Base-by-base conservation (phyloP, 1,140 invertebrate genomes). In the Cheumatopsyche charites region DNA sequence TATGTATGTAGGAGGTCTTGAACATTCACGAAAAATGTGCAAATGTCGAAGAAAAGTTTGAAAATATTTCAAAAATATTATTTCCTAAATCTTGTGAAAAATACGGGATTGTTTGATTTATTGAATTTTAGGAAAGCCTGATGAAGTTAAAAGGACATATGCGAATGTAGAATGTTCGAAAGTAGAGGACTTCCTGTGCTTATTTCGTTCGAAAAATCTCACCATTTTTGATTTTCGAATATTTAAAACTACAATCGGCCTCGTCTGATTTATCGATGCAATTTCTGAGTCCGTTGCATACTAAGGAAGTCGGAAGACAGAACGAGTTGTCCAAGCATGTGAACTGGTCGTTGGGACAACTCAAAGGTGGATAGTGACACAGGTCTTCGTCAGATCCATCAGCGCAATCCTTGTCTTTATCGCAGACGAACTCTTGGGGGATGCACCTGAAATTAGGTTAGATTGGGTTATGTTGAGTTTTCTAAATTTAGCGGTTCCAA, bases 401-500 rank as follows among this genome's bases (percentile, higher is more conserved):
- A 0, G 81, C 77, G 69, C 91, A 92, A 72, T 93, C 90, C 0
- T 81, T 78, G 36, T 91, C 88, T 0, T 88, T 88, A 80, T 94
- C 92, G 81, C 92, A 94, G 0, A 90, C 82, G 88, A 88, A 91
- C 0, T 82, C 78, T 41, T 81, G 80, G 0, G 90, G 87, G 58
- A 96, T 91, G 78, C 94, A 97, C 7, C 90, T 80, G 0, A 82
- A 82, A 0, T 86, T n/a, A n/a, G n/a, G n/a, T n/a, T n/a, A n/a
- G n/a, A n/a, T n/a, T n/a, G n/a, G n/a, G n/a, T n/a, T n/a, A n/a
- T 82, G 1, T 83, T 79, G 6, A 5, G 21, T 68, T 81, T 82
- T 3, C 79, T 62, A 72, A 78, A 83, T 68, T 81, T 79, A 52
- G 80, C 85, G 0, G 68, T 69, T 2, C 86, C 17, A 19, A n/a